These are phyloP conservation scores for Harpagifer antarcticus DNA, from an alignment of 2,797 vertebrate genomes.

Conservation along the genomic window DNA sequence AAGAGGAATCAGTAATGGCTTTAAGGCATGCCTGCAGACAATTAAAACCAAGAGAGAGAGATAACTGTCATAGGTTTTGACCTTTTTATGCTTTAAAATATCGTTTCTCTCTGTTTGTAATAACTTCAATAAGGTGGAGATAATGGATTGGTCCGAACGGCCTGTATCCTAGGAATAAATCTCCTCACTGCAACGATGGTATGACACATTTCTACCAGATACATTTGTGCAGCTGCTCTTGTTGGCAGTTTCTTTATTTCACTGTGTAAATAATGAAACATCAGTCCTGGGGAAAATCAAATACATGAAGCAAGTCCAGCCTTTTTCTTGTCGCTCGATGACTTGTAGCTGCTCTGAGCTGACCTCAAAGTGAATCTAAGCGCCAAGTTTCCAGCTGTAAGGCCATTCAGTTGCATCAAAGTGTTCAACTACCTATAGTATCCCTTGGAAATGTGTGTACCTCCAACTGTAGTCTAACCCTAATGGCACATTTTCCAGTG, in stretches of 20 bases:
- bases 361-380: constrained; percentile 36
- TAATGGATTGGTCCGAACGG: constrained; percentile 53
- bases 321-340: constrained; percentile 26
- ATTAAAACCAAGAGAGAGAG: constrained; percentile 67
- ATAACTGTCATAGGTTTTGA: constrained; percentile 62
- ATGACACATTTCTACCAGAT: constrained; percentile 55
- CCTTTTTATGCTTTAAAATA: constrained; percentile 63
- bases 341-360: constrained; percentile 31
- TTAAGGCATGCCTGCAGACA: constrained; percentile 64
- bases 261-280: constrained; percentile 46
- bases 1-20: constrained; percentile 44
- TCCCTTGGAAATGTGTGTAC: constrained; percentile 6
- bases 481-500: no score
- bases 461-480: background rate
- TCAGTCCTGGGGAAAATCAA: constrained; percentile 40
- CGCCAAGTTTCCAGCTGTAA: constrained; percentile 16
- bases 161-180: constrained; percentile 53
- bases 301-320: constrained; percentile 11
- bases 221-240: constrained; percentile 70
- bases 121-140: constrained; percentile 46
- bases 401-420: constrained; percentile 31
- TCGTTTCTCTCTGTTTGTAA: constrained; percentile 46
- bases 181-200: constrained; percentile 38
- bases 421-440: constrained; percentile 25
- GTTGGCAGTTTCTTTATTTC: constrained; percentile 55